Conservation (phyloP, 2,888 invertebrate genomes). For the Caenorhabditis macrosperma region DNA sequence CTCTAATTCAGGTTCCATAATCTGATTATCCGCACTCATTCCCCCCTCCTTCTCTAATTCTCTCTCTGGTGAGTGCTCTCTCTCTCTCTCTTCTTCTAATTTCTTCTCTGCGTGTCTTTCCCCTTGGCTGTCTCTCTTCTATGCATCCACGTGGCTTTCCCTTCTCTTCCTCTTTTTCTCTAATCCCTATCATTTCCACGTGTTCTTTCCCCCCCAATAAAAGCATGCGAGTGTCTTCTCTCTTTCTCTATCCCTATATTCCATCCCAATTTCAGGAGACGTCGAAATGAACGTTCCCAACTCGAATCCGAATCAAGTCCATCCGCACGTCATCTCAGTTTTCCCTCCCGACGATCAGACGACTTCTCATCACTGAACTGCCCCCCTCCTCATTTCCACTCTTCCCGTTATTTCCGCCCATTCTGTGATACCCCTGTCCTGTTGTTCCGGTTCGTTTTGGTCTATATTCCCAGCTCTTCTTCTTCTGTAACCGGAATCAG, state of each 20-base stretch:
- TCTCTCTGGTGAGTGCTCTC: conserved; percentile 18
- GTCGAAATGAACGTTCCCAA: conserved; percentile 45
- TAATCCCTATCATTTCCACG: background rate
- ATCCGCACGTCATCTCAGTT: conserved; percentile 46
- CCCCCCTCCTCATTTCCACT: background rate
- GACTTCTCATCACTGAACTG: conserved; percentile 32
- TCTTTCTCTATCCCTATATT: background rate
- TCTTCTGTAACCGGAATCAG: conserved; percentile 1
- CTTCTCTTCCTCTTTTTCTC: background rate
- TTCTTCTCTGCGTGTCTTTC: conserved; percentile 9
- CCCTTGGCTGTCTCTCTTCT: conserved; percentile 1
- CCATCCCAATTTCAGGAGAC: conserved; percentile 37
- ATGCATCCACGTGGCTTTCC: conserved; percentile 42
- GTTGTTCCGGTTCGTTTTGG: conserved; percentile 31
- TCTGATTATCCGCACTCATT: conserved; percentile 21
- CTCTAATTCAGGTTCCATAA: conserved; percentile 55
- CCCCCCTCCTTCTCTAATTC: conserved; percentile 5
- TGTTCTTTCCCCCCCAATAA: conserved; percentile 13
- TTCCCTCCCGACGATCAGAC: conserved; percentile 44
- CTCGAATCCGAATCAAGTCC: conserved; percentile 56
- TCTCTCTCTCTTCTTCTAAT: background rate
- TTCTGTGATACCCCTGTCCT: conserved; percentile 33
- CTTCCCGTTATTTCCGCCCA: conserved; percentile 19
- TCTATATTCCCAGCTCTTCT: conserved; percentile 3
- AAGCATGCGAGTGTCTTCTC: conserved; percentile 28